Evolutionary conservation across 2,113 vertebrate species (phyloP).

Genomic region (Ceyx cyanopectus): DNA sequence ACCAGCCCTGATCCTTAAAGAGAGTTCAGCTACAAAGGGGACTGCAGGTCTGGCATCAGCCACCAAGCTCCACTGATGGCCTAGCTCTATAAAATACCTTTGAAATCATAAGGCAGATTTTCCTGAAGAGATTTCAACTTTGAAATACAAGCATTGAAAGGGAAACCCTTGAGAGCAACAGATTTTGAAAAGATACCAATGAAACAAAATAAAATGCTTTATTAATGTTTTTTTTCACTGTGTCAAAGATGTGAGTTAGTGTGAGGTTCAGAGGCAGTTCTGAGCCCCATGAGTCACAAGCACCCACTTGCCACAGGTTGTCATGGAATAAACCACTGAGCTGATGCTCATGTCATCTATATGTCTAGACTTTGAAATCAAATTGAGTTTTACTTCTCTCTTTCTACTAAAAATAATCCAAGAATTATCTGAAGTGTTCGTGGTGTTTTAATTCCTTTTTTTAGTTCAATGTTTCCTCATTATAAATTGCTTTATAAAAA

Average conservation of each 20-base stretch:
- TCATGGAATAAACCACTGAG: background rate
- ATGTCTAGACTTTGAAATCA: background rate
- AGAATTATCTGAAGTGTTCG: background rate
- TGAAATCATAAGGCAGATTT: background rate
- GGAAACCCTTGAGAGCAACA: background rate
- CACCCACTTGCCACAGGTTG: background rate
- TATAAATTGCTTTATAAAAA: rapidly evolving
- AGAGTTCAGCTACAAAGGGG: background rate
- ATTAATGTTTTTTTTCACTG: background rate
- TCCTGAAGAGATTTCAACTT: background rate
- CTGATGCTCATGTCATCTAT: background rate
- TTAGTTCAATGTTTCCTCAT: background rate
- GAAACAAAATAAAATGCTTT: background rate
- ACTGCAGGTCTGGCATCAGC: background rate
- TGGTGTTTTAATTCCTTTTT: background rate
- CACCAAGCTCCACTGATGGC: background rate
- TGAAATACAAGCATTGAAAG: background rate
- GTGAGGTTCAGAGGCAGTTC: background rate
- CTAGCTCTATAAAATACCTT: background rate
- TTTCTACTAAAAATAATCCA: background rate
- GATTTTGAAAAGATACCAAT: background rate
- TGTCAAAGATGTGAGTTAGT: background rate
- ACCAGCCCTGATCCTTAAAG: background rate
- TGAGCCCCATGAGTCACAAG: background rate
- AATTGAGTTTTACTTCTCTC: background rate